Conservation (phyloP, 2,888 invertebrate genomes). For the Pyrrhosoma nymphula region DNA sequence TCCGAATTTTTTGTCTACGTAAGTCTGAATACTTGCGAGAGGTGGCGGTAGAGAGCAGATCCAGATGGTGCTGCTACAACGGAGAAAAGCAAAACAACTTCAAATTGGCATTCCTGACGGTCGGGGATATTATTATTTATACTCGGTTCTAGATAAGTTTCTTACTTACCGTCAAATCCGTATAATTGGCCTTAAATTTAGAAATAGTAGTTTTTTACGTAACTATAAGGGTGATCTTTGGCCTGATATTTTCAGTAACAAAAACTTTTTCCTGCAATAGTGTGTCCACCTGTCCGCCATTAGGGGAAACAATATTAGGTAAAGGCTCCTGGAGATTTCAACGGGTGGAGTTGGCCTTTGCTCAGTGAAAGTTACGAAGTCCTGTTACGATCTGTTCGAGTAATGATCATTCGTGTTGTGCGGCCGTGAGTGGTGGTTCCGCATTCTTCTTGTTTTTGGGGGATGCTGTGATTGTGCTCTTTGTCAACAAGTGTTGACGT, state of each 20-base stretch:
- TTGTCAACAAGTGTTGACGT: slow-evolving; percentile 62
- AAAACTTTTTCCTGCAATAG: background rate
- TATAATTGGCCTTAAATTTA: background rate
- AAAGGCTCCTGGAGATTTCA: slow-evolving; percentile 54
- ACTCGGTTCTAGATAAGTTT: background rate
- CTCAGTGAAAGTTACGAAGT: slow-evolving; percentile 51
- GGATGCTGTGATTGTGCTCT: slow-evolving; percentile 26
- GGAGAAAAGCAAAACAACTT: background rate
- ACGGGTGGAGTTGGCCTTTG: slow-evolving; percentile 52
- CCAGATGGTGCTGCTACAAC: background rate
- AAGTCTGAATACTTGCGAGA: background rate
- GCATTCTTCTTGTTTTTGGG: slow-evolving; percentile 38
- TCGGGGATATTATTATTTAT: background rate
- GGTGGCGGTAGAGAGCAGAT: background rate
- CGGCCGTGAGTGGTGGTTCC: slow-evolving; percentile 41
- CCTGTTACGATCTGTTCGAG: background rate
- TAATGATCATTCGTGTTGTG: slow-evolving; percentile 24
- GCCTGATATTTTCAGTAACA: background rate
- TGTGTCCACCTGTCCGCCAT: slow-evolving; percentile 61
- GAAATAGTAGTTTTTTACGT: background rate
- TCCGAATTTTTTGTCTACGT: background rate
- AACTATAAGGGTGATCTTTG: background rate
- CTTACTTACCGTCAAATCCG: background rate
- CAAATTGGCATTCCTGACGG: background rate
- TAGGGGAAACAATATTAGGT: slow-evolving; percentile 4